Evolutionary conservation across 2,888 invertebrate species (phyloP).

Genomic region (Holacanthella duospinosa): DNA sequence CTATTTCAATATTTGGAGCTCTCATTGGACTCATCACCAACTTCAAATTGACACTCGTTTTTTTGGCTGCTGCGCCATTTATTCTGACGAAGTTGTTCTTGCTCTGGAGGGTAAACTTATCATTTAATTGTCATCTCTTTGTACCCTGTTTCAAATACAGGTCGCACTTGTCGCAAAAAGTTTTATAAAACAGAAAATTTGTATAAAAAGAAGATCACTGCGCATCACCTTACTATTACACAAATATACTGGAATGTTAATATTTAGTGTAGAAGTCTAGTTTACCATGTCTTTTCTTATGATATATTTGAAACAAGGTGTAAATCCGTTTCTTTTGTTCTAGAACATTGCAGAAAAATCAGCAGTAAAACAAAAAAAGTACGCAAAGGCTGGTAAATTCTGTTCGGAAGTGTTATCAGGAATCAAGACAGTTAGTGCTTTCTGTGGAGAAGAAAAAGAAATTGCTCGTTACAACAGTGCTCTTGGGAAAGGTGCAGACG

Average conservation of each 20-base stretch:
- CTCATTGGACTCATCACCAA: conserved; percentile 44
- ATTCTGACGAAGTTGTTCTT: conserved; percentile 40
- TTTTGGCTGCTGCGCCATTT: conserved; percentile 46
- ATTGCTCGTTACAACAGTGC: conserved; percentile 43
- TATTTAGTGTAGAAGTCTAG: no score
- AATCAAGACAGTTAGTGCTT: conserved; percentile 64
- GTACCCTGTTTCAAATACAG: no score
- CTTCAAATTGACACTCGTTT: conserved; percentile 48
- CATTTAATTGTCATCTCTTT: no score
- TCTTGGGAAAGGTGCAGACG: neutral
- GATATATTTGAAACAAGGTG: neutral
- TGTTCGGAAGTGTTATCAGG: conserved; percentile 67
- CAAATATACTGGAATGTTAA: no score
- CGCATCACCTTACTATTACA: neutral
- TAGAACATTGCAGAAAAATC: conserved; percentile 36
- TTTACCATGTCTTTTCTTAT: neutral
- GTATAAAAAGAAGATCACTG: no score
- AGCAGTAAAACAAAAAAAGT: conserved; percentile 42
- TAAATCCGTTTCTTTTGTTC: neutral
- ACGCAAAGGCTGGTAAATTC: conserved; percentile 61
- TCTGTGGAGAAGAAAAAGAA: conserved; percentile 62
- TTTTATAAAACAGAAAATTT: no score
- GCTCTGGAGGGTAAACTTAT: conserved; percentile 40
- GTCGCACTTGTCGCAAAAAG: no score
- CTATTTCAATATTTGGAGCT: conserved; percentile 43